A percentile compares a stretch with the other conserved stretches of the same genome.
phyloP scores from a whole-genome alignment of 2,113 vertebrate genomes.

The Cynopterus brachyotis region DNA sequence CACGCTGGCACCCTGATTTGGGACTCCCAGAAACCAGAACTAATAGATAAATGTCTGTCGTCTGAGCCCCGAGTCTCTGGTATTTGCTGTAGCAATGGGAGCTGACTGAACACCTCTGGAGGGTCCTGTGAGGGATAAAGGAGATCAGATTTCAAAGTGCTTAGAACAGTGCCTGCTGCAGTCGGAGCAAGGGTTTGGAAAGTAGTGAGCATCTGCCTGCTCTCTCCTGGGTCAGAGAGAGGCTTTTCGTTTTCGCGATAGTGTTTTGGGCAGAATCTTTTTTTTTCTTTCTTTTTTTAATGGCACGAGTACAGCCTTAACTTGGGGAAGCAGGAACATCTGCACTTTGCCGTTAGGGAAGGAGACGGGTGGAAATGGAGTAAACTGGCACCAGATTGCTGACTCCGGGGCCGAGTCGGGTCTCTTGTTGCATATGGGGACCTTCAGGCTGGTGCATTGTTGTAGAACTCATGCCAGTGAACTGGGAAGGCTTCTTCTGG shows the following conservation, averaged over 20 bases:
- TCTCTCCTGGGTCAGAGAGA: background rate
- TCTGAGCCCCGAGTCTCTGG: background rate
- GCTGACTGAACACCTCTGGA: background rate
- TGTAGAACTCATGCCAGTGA: background rate
- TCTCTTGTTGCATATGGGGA: background rate
- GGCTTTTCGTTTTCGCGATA: background rate
- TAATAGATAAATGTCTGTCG: background rate
- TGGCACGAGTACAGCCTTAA: background rate
- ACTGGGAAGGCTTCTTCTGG: background rate
- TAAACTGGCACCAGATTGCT: background rate
- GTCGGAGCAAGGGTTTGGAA: no score
- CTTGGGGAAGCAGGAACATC: background rate
- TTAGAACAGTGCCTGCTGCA: background rate
- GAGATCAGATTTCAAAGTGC: no score
- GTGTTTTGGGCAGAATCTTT: background rate
- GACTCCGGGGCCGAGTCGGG: accelerated
- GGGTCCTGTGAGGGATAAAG: no score
- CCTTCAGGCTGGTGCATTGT: background rate
- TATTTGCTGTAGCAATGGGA: background rate
- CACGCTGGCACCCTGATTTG: background rate
- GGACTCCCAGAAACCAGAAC: background rate
- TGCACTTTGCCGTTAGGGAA: background rate
- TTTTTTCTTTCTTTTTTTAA: background rate
- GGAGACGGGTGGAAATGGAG: background rate
- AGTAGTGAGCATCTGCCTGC: background rate